Evolutionary conservation across 2,888 invertebrate genomes (phyloP).

Genomic region (Aphodius granarius): DNA sequence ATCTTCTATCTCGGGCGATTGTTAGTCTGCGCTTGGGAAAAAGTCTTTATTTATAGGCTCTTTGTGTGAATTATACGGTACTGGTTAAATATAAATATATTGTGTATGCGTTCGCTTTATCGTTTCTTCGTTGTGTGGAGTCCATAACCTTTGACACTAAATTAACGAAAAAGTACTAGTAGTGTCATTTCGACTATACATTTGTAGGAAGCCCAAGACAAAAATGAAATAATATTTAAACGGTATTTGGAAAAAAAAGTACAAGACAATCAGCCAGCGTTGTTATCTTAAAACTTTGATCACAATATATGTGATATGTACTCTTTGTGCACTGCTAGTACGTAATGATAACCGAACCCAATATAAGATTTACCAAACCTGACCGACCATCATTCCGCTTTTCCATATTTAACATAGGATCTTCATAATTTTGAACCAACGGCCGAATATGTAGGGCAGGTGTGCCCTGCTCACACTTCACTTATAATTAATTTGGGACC

Average conservation of each 20-base stretch:
- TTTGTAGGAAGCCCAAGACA: too few relatives aligned
- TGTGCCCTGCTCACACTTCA: neutral
- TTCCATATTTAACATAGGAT: neutral
- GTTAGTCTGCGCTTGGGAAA: neutral
- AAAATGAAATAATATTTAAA: too few relatives aligned
- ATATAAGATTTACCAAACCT: too few relatives aligned
- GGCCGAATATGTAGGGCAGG: neutral
- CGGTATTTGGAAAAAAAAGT: too few relatives aligned
- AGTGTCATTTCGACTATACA: too few relatives aligned
- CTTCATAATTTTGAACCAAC: neutral
- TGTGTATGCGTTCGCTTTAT: neutral
- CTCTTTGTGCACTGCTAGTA: too few relatives aligned
- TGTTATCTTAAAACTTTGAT: too few relatives aligned
- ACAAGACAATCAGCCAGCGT: too few relatives aligned
- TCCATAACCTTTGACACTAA: neutral
- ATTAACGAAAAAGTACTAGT: neutral
- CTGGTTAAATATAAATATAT: neutral
- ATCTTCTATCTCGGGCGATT: neutral
- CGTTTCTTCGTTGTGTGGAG: neutral
- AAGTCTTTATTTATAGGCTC: neutral
- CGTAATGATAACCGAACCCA: too few relatives aligned
- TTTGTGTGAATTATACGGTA: neutral
- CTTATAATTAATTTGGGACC: neutral
- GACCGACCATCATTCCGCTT: neutral
- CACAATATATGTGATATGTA: too few relatives aligned